Base-by-base conservation (phyloP, 2,888 invertebrate genomes). In the Augochlorella aurata region DNA sequence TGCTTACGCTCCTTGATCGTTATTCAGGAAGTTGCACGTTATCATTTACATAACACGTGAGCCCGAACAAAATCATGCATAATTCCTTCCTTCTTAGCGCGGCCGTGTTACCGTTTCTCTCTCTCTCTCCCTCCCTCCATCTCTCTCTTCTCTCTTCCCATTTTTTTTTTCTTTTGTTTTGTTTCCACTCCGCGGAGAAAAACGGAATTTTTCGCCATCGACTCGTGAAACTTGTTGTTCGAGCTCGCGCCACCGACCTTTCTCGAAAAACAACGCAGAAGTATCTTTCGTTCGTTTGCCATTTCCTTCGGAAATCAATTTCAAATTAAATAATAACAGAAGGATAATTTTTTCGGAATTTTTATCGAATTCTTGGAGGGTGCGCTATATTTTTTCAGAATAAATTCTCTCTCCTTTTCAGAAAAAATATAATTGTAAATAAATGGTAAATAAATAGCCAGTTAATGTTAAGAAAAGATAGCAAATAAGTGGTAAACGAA, bases 21-120 rank as follows among this genome's bases (percentile, higher is more conserved):
- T 87, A 87, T 87, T 87, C 85, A 85, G 87, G 87, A 87, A 87
- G 87, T 87, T 85, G 81, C 83, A 84, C 85, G 86, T 87, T 83
- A 87, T 87, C 87, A 87, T 87, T 87, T 87, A 87, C 85, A 87
- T 87, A 87, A 87, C 87, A 80, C 83, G 79, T 69, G 83, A 79
- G 84, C 74, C 50, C 82, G 72, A 82, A 82, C 83, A 79, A 78
- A 83, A 83, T 83, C 83, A 83, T 83, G 75, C 83, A 83, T 83
- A 83, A 83, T 83, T 83, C 83, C 83, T 83, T 83, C 83, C 83
- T 83, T 58, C 83, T 83, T 91, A 85, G 81, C 77, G 81, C 70
- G 52, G 65, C 69, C 68, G 68, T 63, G 78, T 79, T 79, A 76
- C 76, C 63, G 58, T 58, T 68, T 75, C 67, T 66, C 70, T 74